phyloP scores from a whole-genome alignment of 2,888 invertebrate species.

The Himalopsyche tibetana region DNA sequence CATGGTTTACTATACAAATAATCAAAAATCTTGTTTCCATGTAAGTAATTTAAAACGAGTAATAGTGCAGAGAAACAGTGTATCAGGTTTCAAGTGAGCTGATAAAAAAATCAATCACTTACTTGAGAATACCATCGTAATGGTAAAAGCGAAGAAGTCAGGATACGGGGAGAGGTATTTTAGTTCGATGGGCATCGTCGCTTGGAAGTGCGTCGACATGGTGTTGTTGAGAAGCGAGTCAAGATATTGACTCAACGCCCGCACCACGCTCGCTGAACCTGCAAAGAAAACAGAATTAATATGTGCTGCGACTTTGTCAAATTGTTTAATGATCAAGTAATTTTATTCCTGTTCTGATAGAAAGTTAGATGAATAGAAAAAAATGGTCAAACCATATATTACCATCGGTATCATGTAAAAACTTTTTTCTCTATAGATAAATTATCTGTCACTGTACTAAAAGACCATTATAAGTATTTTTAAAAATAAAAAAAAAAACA shows the following conservation, averaged over 20 bases:
- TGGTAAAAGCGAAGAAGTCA: slow-evolving; percentile 85
- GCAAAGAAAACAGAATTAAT: slow-evolving; percentile 64
- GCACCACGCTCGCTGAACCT: slow-evolving; percentile 91
- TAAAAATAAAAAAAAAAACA: too few relatives aligned
- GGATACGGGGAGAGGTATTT: slow-evolving; percentile 83
- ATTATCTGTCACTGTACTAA: too few relatives aligned
- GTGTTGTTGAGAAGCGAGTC: slow-evolving; percentile 82
- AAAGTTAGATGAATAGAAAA: too few relatives aligned
- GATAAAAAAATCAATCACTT: slow-evolving; percentile 64
- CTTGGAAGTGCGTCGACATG: slow-evolving; percentile 80
- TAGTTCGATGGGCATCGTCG: slow-evolving; percentile 81
- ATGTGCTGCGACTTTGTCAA: too few relatives aligned
- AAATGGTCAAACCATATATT: too few relatives aligned
- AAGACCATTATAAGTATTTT: too few relatives aligned
- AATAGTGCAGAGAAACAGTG: background rate
- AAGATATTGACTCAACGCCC: slow-evolving; percentile 87
- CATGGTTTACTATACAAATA: background rate
- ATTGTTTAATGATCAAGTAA: too few relatives aligned
- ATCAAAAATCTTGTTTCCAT: background rate
- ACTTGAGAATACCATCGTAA: slow-evolving; percentile 85
- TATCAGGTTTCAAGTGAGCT: background rate
- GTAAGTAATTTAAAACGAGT: too few relatives aligned
- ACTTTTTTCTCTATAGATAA: too few relatives aligned
- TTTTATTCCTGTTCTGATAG: too few relatives aligned
- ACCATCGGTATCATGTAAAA: too few relatives aligned